Evolutionary conservation across 1,140 invertebrate species (phyloP), one percentile per base, ranked within the genome.

Genomic region (Drosophila persimilis): DNA sequence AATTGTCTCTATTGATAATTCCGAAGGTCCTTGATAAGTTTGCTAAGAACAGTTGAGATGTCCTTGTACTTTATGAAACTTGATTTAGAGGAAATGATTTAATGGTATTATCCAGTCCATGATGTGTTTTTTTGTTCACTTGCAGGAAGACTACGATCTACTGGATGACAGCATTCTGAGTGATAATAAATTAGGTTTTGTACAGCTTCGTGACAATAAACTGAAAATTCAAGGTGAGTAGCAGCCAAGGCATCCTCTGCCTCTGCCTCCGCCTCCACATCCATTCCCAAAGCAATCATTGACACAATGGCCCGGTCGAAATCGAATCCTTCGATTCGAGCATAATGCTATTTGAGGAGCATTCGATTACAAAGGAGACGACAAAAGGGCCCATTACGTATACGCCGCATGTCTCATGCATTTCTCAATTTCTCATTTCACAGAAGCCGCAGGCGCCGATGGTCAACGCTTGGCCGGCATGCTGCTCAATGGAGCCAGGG

Each of bases 121-220:
- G 20, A 20, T 11, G 7, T n/a, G 2, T 20, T 17, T 22, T 48
- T 41, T 29, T 17, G 17, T 17, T 31, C 31, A n/a, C n/a, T 74
- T 73, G 11, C 76, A 91, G 90, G 90, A 91, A 26, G 90, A 91
- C 59, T 91, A 91, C 46, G 90, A 91, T 77, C 75, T 86, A 45
- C 60, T 91, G 65, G 90, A 91, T 65, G 90, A 80, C 64, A 90
- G 88, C 69, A 69, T 91, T 77, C 66, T 91, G 71, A 88, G 81
- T 90, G 90, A 91, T 91, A 91, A 89, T 91, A 91, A 91, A 80
- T 90, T 91, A 80, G 90, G 90, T 80, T 90, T 91, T 81, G 73
- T 91, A 73, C 90, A 91, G 67, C 85, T 91, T 69, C 90, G 75
- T 73, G 90, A 91, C 81, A 91, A 91, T 91, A 91, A 91, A 90